Base-by-base conservation (phyloP, 1,140 invertebrate genomes). In the Drosophila mauritiana region DNA sequence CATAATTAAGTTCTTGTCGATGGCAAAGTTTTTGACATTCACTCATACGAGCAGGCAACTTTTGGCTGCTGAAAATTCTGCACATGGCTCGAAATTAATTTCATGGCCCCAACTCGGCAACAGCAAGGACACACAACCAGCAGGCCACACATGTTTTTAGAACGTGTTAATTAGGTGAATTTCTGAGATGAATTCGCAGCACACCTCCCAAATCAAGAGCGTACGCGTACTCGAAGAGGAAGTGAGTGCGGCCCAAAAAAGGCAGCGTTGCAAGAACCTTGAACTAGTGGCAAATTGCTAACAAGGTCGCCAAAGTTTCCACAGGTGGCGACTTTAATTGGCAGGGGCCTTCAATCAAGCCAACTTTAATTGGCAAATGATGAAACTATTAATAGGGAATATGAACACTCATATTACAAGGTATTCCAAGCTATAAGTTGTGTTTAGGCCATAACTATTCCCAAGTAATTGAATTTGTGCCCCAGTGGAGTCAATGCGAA, bases 1-100 rank as follows among this genome's bases (percentile, higher is more conserved):
- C 73, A 76, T 75, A 75, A 76, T 76, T 76, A 67, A 76, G 59
- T 67, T 37, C 39, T 42, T 57, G 59, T 75, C 72, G 61, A 75
- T 52, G 46, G 54, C 17, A 46, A 75, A 73, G 51, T 63, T 74
- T 73, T 17, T 74, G 45, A 64, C 51, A 65, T 51, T 56, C 27
- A 43, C 34, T 39, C 58, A 43, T 31, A n/a, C 37, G 17, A 37
- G 36, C 59, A 37, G 36, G 43, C 52, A 73, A 73, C 67, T 75
- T 75, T 64, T 40, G 58, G 27, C 31, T 40, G 56, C 64, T 53
- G 20, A 13, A 69, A 69, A 34, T 54, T n/a, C 43, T 53, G 53
- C 61, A 58, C 61, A 67, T 48, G 61, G 46, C 54, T 70, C 25
- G 43, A 67, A 67, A 75, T 64, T 74, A 64, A 74, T 74, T 74